phyloP scores from a whole-genome alignment of 1,140 invertebrate genomes.

The Leptinotarsa texana region DNA sequence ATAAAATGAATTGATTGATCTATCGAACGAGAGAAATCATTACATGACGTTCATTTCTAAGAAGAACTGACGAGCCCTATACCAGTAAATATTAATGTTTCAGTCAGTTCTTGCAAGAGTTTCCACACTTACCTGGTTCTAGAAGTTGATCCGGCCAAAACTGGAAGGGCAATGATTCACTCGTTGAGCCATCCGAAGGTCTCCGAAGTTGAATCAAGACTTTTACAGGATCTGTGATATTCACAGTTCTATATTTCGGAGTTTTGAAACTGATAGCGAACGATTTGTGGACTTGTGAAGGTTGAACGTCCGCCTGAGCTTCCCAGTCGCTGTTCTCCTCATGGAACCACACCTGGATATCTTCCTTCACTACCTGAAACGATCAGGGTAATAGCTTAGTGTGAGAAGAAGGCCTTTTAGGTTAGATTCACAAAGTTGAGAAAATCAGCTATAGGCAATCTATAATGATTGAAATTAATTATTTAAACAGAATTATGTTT shows the following conservation, averaged over 20 bases:
- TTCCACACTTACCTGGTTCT: slow-evolving; percentile 84
- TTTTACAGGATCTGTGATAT: slow-evolving; percentile 73
- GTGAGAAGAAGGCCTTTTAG: neutral
- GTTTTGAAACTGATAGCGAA: slow-evolving; percentile 85
- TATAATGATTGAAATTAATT: no score
- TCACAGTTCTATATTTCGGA: slow-evolving; percentile 72
- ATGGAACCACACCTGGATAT: slow-evolving; percentile 88
- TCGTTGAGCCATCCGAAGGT: slow-evolving; percentile 81
- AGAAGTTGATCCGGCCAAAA: slow-evolving; percentile 70
- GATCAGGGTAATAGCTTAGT: no score
- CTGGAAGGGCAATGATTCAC: slow-evolving; percentile 81
- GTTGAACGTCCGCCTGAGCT: slow-evolving; percentile 82
- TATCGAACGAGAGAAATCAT: neutral
- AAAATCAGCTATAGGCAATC: no score
- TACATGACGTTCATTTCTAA: neutral
- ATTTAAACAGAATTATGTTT: no score
- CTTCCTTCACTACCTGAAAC: slow-evolving; percentile 77
- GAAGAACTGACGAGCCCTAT: slow-evolving; percentile 40
- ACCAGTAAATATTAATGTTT: slow-evolving; percentile 43
- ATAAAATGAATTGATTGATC: neutral
- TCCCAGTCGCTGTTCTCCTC: slow-evolving; percentile 87
- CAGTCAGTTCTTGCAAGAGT: slow-evolving; percentile 65
- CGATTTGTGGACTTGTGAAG: slow-evolving; percentile 91
- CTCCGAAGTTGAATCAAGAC: slow-evolving; percentile 83
- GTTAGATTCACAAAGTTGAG: no score